Evolutionary conservation across 2,113 vertebrate genomes (phyloP).

Genomic region (Sphyrna mokarran): DNA sequence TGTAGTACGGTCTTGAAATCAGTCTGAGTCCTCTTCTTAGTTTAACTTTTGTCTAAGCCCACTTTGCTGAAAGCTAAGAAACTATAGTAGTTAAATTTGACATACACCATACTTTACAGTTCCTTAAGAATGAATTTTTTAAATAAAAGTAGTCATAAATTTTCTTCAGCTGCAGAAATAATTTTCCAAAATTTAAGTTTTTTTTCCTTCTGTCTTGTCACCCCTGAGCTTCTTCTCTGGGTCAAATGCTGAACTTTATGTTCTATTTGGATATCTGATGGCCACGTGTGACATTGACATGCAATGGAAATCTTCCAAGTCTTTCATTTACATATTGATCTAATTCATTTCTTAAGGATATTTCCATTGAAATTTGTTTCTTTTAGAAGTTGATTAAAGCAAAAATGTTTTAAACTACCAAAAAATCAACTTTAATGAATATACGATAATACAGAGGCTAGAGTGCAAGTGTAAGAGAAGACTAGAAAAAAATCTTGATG

Average conservation of each 20-base stretch:
- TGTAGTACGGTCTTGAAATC: too few relatives aligned
- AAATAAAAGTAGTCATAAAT: not conserved
- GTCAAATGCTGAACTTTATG: not conserved
- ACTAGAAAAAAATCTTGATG: not conserved
- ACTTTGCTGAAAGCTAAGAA: too few relatives aligned
- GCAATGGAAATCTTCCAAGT: conserved; percentile 13
- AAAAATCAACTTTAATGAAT: not conserved
- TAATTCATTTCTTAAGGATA: not conserved
- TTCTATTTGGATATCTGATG: conserved; percentile 10
- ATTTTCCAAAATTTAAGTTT: not conserved
- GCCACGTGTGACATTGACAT: not conserved
- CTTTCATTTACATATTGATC: not conserved
- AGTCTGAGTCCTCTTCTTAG: too few relatives aligned
- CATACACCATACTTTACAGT: too few relatives aligned
- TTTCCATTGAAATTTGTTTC: not conserved
- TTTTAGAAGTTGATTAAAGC: not conserved
- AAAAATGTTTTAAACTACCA: not conserved
- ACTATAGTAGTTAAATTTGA: too few relatives aligned
- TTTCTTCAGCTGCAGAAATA: conserved; percentile 2
- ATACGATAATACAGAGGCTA: not conserved
- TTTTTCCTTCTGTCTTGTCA: not conserved
- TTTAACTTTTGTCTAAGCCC: too few relatives aligned
- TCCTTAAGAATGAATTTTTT: too few relatives aligned
- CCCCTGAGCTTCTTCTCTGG: not conserved
- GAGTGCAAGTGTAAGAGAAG: not conserved